These are phyloP conservation scores for Pandemis heparana DNA, from an alignment of 2,888 invertebrate genomes.

Conservation along the genomic window DNA sequence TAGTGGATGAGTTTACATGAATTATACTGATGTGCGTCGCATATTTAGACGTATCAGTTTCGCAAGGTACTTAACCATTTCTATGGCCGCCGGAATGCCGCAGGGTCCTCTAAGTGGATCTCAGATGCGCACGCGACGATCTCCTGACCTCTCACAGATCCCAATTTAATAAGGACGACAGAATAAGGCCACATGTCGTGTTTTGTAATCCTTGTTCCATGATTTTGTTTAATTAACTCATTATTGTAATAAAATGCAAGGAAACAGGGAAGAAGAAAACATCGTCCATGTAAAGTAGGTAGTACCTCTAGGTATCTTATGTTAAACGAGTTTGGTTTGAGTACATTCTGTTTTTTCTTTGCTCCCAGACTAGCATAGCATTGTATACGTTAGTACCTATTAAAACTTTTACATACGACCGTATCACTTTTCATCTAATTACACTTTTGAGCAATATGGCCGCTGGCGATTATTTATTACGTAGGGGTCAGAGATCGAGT, in stretches of 20 bases:
- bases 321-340: too few species aligned
- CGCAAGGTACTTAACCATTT: neutral
- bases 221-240: neutral
- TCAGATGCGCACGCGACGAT: conserved; percentile 36
- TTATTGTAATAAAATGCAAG: neutral
- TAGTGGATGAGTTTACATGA: too few species aligned
- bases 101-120: conserved; percentile 14
- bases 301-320: too few species aligned
- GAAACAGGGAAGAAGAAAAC: neutral
- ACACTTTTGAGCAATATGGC: conserved; percentile 39
- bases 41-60: too few species aligned
- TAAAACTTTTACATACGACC: neutral
- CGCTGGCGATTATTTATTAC: conserved; percentile 38
- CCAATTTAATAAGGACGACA: conserved; percentile 33
- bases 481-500: conserved; percentile 37
- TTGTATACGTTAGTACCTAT: neutral
- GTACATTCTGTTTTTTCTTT: too few species aligned
- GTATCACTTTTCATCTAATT: conserved; percentile 36
- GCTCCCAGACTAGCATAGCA: too few species aligned
- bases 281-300: too few species aligned
- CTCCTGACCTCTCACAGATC: conserved; percentile 35
- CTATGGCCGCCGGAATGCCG: conserved; percentile 14
- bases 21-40: too few species aligned
- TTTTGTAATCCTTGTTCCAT: conserved; percentile 22
- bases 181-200: conserved; percentile 25